Base-by-base conservation (phyloP, 1,140 invertebrate species). In the Camponotus floridanus region DNA sequence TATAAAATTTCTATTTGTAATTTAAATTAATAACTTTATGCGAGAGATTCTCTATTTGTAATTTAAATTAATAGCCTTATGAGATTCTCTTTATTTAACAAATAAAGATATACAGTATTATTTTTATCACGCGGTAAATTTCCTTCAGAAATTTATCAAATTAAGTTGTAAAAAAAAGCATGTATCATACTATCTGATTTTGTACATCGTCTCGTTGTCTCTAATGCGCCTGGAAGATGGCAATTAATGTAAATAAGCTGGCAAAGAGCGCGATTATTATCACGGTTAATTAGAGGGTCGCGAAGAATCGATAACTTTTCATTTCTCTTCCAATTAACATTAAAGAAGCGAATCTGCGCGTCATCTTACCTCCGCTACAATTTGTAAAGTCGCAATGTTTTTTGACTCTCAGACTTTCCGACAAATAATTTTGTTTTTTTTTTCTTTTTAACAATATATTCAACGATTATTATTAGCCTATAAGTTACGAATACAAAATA, bases 251-350 rank as follows among this genome's bases (percentile, higher is more conserved):
- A 71, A 83, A 83, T 39, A 39, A 76, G 42, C 59, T 18, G 51
- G 62, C 26, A 26, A 39, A 59, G 48, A 85, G 51, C 76, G 26
- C 13, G 45, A 68, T 62, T 51, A 62, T 87, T 80, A 65, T 78
- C 57, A 51, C 55, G 57, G 59, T 87, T 90, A 90, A 90, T 90
- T 90, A 90, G 78, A 51, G 59, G 42, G 18, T 59, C 61, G 70
- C 62, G 57, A 87, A 86, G 51, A 64, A 74, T 65, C 86, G 71
- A 90, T 87, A 90, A 90, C 88, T 89, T 89, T 87, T 87, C 86
- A 74, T 87, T 87, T 90, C 78, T 87, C 73, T 81, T 76, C 73
- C 89, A 90, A 90, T 90, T 90, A 90, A 39, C 79, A 61, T 78
- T 87, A 89, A 62, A 74, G 62, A 68, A 21, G 31, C 31, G 33